phyloP scores from a whole-genome alignment of 2,113 vertebrate genomes.

The Pelvicachromis taeniatus region DNA sequence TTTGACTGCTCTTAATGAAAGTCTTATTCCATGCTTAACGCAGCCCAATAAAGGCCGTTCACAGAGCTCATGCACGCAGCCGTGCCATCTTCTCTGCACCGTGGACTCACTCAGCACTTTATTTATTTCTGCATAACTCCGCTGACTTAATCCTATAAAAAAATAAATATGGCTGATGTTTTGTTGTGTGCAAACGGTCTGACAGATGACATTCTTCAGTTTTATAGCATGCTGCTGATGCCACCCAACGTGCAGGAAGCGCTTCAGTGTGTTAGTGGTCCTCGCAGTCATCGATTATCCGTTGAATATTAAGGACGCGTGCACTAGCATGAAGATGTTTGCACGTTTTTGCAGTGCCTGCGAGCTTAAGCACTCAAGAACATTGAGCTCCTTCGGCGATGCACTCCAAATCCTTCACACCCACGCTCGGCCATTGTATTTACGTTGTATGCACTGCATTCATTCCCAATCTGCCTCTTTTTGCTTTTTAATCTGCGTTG shows the following conservation, averaged over 20 bases:
- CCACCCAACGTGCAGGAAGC: slow-evolving; percentile 3
- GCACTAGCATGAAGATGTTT: neutral
- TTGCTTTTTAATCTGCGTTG: neutral
- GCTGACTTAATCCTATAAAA: slow-evolving; percentile 48
- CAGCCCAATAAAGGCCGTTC: slow-evolving; percentile 22
- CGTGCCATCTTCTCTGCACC: neutral
- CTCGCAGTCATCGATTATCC: neutral
- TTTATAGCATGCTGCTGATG: neutral
- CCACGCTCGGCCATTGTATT: slow-evolving; percentile 33
- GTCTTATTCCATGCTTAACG: slow-evolving; percentile 11
- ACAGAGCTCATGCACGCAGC: slow-evolving; percentile 1
- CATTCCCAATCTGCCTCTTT: neutral
- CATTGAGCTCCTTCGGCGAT: slow-evolving; percentile 8
- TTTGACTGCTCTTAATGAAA: slow-evolving; percentile 32
- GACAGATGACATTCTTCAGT: neutral
- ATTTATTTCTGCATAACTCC: slow-evolving; percentile 43
- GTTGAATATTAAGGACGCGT: neutral
- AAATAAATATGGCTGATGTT: neutral
- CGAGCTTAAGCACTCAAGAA: slow-evolving; percentile 14
- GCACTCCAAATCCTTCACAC: slow-evolving; percentile 22
- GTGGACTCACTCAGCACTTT: neutral
- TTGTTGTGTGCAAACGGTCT: neutral
- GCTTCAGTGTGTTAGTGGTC: neutral
- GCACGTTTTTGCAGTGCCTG: neutral
- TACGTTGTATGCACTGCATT: neutral